Percentiles rank a stretch among this genome's conserved stretches.
Evolutionary conservation across 2,113 vertebrate genomes (phyloP).

Genomic region (Seriola aureovittata): DNA sequence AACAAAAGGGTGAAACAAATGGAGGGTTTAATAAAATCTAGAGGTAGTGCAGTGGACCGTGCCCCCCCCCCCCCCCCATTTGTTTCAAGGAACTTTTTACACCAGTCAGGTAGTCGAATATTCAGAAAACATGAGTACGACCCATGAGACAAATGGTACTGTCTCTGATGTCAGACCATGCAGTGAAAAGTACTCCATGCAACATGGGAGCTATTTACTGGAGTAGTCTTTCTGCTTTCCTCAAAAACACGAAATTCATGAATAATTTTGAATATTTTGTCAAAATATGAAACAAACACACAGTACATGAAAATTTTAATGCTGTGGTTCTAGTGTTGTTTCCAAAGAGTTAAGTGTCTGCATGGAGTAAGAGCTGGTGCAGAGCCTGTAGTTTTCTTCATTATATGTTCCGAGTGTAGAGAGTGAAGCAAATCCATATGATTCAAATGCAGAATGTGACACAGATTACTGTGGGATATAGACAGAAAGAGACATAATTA

Average conservation of each 20-base stretch:
- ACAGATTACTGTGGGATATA: background rate
- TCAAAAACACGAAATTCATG: slow-evolving; percentile 44
- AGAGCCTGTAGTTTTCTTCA: background rate
- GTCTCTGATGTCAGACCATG: background rate
- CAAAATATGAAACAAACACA: slow-evolving; percentile 27
- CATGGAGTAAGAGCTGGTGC: background rate
- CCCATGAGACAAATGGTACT: slow-evolving; percentile 39
- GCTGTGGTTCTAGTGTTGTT: background rate
- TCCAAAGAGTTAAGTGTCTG: background rate
- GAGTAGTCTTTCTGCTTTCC: background rate
- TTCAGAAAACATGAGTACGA: slow-evolving; percentile 27
- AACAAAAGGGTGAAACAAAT: background rate
- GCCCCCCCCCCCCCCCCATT: background rate
- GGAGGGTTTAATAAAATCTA: background rate
- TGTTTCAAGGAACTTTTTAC: slow-evolving; percentile 22
- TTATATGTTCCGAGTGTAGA: background rate
- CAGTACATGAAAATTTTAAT: background rate
- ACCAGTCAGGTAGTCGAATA: slow-evolving; percentile 14
- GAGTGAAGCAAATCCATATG: background rate
- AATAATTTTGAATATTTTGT: slow-evolving; percentile 66
- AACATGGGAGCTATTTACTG: slow-evolving; percentile 18
- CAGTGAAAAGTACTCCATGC: slow-evolving; percentile 18
- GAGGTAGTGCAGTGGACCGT: background rate
- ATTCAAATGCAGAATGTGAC: background rate
- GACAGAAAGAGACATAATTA: background rate